Evolutionary conservation across 1,140 invertebrate genomes (phyloP).

Genomic region (Cephus cinctus): DNA sequence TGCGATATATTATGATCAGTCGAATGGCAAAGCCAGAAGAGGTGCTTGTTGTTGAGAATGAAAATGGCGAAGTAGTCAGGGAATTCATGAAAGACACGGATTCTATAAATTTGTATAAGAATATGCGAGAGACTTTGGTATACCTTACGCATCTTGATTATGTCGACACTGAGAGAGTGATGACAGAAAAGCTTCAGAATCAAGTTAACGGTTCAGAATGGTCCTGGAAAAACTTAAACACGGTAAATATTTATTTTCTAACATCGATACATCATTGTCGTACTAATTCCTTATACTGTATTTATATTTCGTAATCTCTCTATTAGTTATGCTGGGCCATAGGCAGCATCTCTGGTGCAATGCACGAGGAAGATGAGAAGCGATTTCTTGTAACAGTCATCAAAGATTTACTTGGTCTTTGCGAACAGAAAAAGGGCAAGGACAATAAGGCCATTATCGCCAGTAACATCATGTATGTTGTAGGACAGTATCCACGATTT

Average conservation of each 20-base stretch:
- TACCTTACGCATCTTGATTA: constrained; percentile 99
- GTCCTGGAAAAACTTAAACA: constrained; percentile 99
- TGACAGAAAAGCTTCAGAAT: constrained; percentile 98
- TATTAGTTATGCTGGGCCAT: constrained; percentile 99
- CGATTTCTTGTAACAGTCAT: constrained; percentile 99
- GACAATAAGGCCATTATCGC: constrained; percentile 99
- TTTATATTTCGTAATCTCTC: too few relatives aligned
- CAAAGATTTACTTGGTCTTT: constrained; percentile 96
- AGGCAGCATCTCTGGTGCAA: constrained; percentile 98
- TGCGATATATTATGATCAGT: constrained; percentile 98
- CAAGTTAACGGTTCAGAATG: constrained; percentile 99
- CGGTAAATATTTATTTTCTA: constrained; percentile 55
- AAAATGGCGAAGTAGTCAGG: constrained; percentile 98
- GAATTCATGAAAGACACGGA: constrained; percentile 99
- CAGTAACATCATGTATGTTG: constrained; percentile 99
- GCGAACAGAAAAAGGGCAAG: constrained; percentile 99
- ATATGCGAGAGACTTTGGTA: constrained; percentile 98
- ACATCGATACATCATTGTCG: too few relatives aligned
- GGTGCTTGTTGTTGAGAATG: constrained; percentile 99
- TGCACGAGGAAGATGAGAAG: constrained; percentile 99
- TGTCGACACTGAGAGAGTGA: constrained; percentile 95
- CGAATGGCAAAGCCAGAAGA: constrained; percentile 99
- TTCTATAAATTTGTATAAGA: constrained; percentile 99
- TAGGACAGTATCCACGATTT: constrained; percentile 99
- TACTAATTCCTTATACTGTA: too few relatives aligned